phyloP scores from a whole-genome alignment of 1,140 invertebrate species.

The Ips nitidus region DNA sequence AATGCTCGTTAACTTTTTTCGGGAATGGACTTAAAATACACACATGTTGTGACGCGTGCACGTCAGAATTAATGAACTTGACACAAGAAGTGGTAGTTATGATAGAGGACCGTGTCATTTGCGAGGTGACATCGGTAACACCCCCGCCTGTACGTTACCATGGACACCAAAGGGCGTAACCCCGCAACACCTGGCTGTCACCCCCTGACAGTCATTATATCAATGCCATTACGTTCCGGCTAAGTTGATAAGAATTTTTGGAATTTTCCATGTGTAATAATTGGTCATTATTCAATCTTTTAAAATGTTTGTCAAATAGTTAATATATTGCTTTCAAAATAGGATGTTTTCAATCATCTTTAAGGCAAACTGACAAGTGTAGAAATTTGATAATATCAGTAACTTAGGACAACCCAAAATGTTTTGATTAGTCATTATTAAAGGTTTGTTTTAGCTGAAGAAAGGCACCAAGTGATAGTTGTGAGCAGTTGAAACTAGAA shows the following conservation, averaged over 20 bases:
- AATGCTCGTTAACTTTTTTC: slow-evolving; percentile 25
- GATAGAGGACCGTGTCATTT: slow-evolving; percentile 43
- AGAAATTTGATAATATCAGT: too few relatives aligned
- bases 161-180: slow-evolving; percentile 45
- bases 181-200: slow-evolving; percentile 46
- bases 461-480: too few relatives aligned
- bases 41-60: slow-evolving; percentile 50
- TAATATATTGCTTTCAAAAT: too few relatives aligned
- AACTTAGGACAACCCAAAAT: too few relatives aligned
- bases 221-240: slow-evolving; percentile 21
- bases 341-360: too few relatives aligned
- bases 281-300: background rate
- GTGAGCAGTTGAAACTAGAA: too few relatives aligned
- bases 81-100: slow-evolving; percentile 45
- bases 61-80: slow-evolving; percentile 51
- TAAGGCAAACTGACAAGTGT: too few relatives aligned
- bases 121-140: slow-evolving; percentile 44
- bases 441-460: too few relatives aligned
- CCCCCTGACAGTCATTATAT: slow-evolving; percentile 28
- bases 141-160: slow-evolving; percentile 46
- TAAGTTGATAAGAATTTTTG: slow-evolving; percentile 25
- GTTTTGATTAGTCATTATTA: too few relatives aligned
- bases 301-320: too few relatives aligned
- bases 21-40: slow-evolving; percentile 31
- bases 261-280: slow-evolving; percentile 9